Evolutionary conservation across 2,888 invertebrate species (phyloP), one percentile per base, ranked within the genome.

Genomic region (Brachynemurus nebulosus): DNA sequence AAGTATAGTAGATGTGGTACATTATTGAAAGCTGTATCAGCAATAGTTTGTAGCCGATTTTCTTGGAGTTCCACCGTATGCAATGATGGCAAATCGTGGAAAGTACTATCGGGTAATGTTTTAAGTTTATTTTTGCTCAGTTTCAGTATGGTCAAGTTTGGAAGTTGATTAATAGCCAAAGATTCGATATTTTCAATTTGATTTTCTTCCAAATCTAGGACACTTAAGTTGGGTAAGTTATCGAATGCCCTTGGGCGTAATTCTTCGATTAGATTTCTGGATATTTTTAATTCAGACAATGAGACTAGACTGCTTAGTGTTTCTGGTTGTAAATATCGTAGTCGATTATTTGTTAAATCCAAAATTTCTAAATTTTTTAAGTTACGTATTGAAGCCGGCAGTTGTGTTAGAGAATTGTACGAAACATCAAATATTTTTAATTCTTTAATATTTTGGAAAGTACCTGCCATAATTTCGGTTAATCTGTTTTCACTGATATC

Each of bases 141-240:
- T 44, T 76, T 74, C 16, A 90, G 64, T 5, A 79, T 76, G 46
- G 76, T 71, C 20, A 86, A 60, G 45, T 77, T 77, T 0, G 83
- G 80, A 36, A 90, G 61, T 45, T 75, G 71, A 44, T 73, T 68
- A 25, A 91, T 72, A 0, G 86, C 77, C 48, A 80, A 79, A 0
- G 80, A 69, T 55, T 86, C 81, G 23, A 90, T 70, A 16, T 76
- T 67, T 57, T 78, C 75, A 23, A 92, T 70, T 56, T 86, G 80
- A 60, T 92, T 88, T 55, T 80, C 81, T 50, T 88, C 83, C 51
- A 92, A 67, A 62, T 88, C 80, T 30, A 92, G 71, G 34, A 78
- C 72, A 53, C 78, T 78, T 23, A 92, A 61, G 48, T 78, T 73
- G 17, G 74, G 74, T 34, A 89, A 63, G 53, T 80, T 75, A 50